Evolutionary conservation across 2,797 vertebrate genomes (phyloP).

Genomic region (Anableps anableps): DNA sequence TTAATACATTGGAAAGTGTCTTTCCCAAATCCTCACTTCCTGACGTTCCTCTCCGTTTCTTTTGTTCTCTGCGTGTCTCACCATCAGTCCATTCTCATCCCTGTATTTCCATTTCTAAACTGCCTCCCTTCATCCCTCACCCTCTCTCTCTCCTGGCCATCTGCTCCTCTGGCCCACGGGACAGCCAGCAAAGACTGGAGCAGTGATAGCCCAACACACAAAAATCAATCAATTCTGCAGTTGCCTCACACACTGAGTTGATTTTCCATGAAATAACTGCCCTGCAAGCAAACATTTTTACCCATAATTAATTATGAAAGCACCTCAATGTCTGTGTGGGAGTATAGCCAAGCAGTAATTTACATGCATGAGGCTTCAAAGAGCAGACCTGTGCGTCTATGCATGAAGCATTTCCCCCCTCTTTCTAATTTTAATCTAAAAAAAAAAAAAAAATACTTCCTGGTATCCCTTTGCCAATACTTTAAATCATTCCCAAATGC

Average conservation of each 20-base stretch:
- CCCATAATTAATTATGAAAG: not conserved
- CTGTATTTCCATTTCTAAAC: conserved; percentile 82
- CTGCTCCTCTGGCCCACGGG: conserved; percentile 85
- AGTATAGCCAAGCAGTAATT: conserved; percentile 16
- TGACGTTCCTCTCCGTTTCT: conserved; percentile 57
- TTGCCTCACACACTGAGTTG: conserved; percentile 45
- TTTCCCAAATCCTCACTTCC: conserved; percentile 56
- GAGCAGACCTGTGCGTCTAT: conserved; percentile 17
- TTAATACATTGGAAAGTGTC: conserved; percentile 41
- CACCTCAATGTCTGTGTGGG: conserved; percentile 11
- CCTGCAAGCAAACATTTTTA: conserved; percentile 31
- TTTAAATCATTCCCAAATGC: conserved; percentile 34
- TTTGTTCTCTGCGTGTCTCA: conserved; percentile 74
- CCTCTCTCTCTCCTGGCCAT: conserved; percentile 78
- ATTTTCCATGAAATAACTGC: conserved; percentile 45
- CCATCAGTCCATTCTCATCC: conserved; percentile 75
- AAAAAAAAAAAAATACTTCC: not conserved
- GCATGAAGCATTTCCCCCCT: not conserved
- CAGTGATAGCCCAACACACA: conserved; percentile 56
- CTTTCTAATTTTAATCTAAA: not conserved
- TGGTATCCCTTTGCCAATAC: conserved; percentile 19
- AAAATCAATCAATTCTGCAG: conserved; percentile 72
- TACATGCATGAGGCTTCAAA: conserved; percentile 38
- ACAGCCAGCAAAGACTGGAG: conserved; percentile 74
- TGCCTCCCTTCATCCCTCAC: conserved; percentile 78